Percentiles rank a stretch among this genome's conserved stretches.
These are phyloP conservation scores for Siphonodentalium dalli DNA, from an alignment of 2,888 invertebrate genomes.

Conservation along the genomic window DNA sequence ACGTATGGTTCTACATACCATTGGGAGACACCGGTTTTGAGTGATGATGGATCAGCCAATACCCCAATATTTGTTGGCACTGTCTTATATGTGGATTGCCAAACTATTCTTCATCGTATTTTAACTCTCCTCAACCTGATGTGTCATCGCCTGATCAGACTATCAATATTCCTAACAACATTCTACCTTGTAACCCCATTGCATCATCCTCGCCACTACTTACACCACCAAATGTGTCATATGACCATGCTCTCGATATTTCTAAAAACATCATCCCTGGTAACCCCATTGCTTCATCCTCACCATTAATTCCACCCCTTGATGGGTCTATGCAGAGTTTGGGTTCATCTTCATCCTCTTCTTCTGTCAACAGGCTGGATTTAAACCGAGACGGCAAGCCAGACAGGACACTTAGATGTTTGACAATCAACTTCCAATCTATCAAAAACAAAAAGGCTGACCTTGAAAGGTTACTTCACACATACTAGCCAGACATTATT, in stretches of 20 bases:
- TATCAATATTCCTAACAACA: too few relatives aligned
- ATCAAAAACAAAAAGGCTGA: slow-evolving; percentile 7
- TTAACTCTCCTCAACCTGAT: background rate
- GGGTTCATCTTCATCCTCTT: too few relatives aligned
- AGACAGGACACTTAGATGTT: background rate
- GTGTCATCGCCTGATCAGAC: background rate
- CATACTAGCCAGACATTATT: slow-evolving; percentile 2
- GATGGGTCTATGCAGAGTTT: too few relatives aligned
- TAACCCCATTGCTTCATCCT: too few relatives aligned
- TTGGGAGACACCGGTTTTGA: too few relatives aligned
- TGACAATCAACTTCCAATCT: slow-evolving; percentile 6
- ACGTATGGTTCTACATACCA: too few relatives aligned
- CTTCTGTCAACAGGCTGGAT: too few relatives aligned
- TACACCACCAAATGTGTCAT: background rate
- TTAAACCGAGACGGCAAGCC: too few relatives aligned
- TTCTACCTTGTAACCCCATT: background rate
- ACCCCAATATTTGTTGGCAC: slow-evolving; percentile 8
- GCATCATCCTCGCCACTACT: slow-evolving; percentile 2
- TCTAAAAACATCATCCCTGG: too few relatives aligned
- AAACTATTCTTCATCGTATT: slow-evolving; percentile 1
- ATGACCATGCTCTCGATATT: background rate
- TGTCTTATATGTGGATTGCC: slow-evolving; percentile 6
- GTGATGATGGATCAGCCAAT: too few relatives aligned
- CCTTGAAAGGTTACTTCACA: background rate
- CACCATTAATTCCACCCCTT: too few relatives aligned